Evolutionary conservation across 2,888 invertebrate genomes (phyloP), one percentile per base, ranked within the genome.

Genomic region (Brenthis ino): DNA sequence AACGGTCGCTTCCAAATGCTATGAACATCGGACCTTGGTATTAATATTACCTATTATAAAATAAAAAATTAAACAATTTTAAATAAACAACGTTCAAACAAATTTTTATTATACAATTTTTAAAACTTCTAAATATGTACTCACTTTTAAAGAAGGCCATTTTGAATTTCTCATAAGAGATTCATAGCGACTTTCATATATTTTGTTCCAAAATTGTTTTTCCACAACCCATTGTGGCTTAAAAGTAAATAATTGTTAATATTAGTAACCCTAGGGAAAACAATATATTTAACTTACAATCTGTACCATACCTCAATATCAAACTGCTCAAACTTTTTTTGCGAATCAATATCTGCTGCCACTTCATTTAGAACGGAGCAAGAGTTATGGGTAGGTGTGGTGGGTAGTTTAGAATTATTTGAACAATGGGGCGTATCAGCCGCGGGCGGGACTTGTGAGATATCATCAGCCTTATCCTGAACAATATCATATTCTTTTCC

Each of bases 141-240:
- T 76, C 81, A 90, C 91, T 80, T 89, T 87, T 8, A 92, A 76
- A 8, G 89, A 77, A 1, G 91, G 91, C 91, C 91, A 92, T 74
- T 84, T 86, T 0, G 82, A 61, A 75, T 84, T 89, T 74, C 89
- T 83, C 90, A 92, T 89, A 11, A 92, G 74, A 6, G 84, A 80
- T 76, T 88, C 89, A 70, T 91, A 92, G 1, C 92, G 87, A 65
- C 84, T 87, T 50, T 91, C 86, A 72, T 86, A 92, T 65, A 90
- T 80, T 43, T 76, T 74, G 74, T 86, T 86, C 92, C 92, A 91
- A 76, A 77, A 92, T 50, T 82, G 80, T 70, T 77, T 85, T 63
- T 82, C 85, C 6, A 16, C 16, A 47, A 82, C 75, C 91, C 91
- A 91, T 0, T 77, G 58, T 3, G 91, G 87, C 91, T 91, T 75